Evolutionary conservation across 2,797 vertebrate species (phyloP).

Genomic region (Apogon talboti): DNA sequence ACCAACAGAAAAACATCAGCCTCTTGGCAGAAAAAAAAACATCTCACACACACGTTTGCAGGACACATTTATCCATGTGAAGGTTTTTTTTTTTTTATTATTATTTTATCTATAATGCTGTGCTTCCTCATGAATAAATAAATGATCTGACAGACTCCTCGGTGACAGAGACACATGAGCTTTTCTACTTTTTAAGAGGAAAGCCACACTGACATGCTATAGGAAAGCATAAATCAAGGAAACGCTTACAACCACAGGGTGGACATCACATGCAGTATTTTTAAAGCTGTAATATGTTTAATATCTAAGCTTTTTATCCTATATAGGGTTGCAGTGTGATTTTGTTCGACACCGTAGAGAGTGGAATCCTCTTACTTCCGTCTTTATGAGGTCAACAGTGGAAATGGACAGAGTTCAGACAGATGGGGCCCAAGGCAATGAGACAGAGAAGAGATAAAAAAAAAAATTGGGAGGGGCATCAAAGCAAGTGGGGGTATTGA

Average conservation of each 20-base stretch:
- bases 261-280: conserved; percentile 56
- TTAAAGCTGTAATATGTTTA: conserved; percentile 70
- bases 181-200: conserved; percentile 45
- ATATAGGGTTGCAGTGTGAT: conserved; percentile 69
- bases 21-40: conserved; percentile 44
- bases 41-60: conserved; percentile 36
- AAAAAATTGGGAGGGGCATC: conserved; percentile 43
- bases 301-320: conserved; percentile 82
- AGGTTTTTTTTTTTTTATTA: neutral
- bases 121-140: conserved; percentile 64
- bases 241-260: conserved; percentile 48
- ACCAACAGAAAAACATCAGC: conserved; percentile 32
- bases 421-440: conserved; percentile 65
- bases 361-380: conserved; percentile 80
- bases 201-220: conserved; percentile 42
- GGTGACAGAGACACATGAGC: conserved; percentile 54
- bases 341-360: conserved; percentile 73
- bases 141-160: conserved; percentile 44
- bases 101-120: conserved; percentile 30
- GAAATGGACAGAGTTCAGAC: conserved; percentile 78
- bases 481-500: conserved; percentile 37
- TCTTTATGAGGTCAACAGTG: conserved; percentile 78
- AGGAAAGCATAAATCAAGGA: conserved; percentile 62
- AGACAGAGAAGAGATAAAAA: conserved; percentile 53
- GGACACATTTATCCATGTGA: conserved; percentile 22